These are phyloP conservation scores for Monopterus albus DNA, from an alignment of 2,113 vertebrate genomes.

Conservation along the genomic window DNA sequence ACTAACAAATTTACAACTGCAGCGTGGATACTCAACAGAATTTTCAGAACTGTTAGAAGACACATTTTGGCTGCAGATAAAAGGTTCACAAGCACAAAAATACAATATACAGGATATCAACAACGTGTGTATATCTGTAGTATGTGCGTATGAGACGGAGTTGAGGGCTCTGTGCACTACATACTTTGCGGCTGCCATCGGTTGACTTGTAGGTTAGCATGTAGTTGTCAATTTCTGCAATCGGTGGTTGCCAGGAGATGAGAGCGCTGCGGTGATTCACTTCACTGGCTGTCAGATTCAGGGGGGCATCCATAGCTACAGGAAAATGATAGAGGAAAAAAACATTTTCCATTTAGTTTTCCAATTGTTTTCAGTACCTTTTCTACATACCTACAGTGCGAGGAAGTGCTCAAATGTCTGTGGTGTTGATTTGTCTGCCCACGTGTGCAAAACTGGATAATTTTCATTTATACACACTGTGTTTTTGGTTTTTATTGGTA, in stretches of 20 bases:
- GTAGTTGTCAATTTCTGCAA: slow-evolving; percentile 95
- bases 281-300: slow-evolving; percentile 93
- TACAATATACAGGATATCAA: neutral
- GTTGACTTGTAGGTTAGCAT: slow-evolving; percentile 91
- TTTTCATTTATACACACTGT: too few species aligned
- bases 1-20: neutral
- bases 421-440: too few species aligned
- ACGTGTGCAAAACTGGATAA: too few species aligned
- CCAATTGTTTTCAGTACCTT: neutral
- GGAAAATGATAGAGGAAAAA: slow-evolving; percentile 9
- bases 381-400: neutral
- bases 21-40: slow-evolving; percentile 5
- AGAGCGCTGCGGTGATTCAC: slow-evolving; percentile 92
- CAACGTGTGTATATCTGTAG: neutral
- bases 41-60: neutral
- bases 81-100: neutral
- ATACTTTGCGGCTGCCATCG: slow-evolving; percentile 91
- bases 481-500: too few species aligned
- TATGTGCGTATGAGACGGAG: neutral
- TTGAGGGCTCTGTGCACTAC: neutral
- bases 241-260: slow-evolving; percentile 93
- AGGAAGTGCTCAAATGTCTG: too few species aligned
- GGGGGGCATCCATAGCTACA: slow-evolving; percentile 92
- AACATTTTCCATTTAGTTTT: too few species aligned
- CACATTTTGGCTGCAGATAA: slow-evolving; percentile 10